A percentile compares a stretch with the other conserved stretches of the same genome.
Evolutionary conservation across 1,140 invertebrate species (phyloP).

Genomic region (Scylla paramamosain): DNA sequence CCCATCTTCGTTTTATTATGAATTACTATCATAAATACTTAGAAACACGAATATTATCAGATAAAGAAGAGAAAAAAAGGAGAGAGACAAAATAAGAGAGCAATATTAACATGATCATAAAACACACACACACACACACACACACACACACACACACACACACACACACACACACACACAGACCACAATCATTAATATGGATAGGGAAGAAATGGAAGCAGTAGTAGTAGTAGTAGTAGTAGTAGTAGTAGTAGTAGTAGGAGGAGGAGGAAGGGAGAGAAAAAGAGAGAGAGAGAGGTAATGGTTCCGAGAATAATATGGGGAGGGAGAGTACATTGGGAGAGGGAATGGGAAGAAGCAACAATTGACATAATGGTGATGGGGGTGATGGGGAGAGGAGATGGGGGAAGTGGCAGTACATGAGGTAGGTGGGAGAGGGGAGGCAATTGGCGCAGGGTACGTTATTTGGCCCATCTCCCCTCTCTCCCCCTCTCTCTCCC

Average conservation of each 20-base stretch:
- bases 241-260: too few species aligned
- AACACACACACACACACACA: too few species aligned
- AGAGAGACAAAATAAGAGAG: too few species aligned
- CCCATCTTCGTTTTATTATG: too few species aligned
- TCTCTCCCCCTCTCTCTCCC: too few species aligned
- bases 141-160: constrained; percentile 5
- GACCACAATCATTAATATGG: neutral
- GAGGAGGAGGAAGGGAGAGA: neutral
- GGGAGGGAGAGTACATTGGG: neutral
- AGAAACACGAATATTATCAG: too few species aligned
- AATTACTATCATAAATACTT: too few species aligned
- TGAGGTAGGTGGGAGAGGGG: neutral
- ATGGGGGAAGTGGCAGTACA: neutral
- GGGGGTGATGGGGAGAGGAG: neutral
- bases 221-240: too few species aligned
- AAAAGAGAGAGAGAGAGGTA: neutral
- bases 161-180: constrained; percentile 20
- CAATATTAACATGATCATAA: too few species aligned
- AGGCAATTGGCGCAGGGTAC: neutral
- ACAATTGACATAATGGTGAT: neutral
- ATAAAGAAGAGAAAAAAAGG: too few species aligned
- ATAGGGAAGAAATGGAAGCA: neutral
- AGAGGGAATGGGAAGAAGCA: neutral
- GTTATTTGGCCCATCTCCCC: too few species aligned
- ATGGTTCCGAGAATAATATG: neutral